A percentile compares a stretch with the other conserved stretches of the same genome.
Evolutionary conservation across 2,888 invertebrate species (phyloP).

Genomic region (Scaptomyza caliginosa): DNA sequence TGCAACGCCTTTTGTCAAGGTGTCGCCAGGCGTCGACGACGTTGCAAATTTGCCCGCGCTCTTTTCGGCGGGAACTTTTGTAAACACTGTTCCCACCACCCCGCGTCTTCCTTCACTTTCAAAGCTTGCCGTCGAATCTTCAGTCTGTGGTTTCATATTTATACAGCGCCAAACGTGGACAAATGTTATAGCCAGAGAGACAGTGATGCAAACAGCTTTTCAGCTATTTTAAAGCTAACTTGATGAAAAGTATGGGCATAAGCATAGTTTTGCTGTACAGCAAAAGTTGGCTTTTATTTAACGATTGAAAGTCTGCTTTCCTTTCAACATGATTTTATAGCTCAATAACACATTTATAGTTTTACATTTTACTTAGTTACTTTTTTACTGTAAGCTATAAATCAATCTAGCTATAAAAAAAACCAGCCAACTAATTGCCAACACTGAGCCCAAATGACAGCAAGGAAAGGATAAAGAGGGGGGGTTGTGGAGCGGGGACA

Average conservation of each 20-base stretch:
- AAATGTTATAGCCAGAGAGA: slow-evolving; percentile 21
- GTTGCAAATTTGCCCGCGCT: slow-evolving; percentile 69
- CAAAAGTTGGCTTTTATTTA: too few species aligned
- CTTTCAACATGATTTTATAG: neutral
- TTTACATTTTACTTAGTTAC: too few species aligned
- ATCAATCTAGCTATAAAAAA: neutral
- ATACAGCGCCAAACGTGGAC: slow-evolving; percentile 58
- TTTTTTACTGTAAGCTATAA: neutral
- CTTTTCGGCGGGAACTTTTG: slow-evolving; percentile 67
- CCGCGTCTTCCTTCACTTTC: neutral
- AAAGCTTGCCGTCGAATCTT: neutral
- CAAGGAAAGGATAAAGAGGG: too few species aligned
- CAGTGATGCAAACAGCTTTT: neutral
- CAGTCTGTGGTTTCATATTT: slow-evolving; percentile 49
- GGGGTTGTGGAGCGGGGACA: too few species aligned
- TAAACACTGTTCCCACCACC: slow-evolving; percentile 43
- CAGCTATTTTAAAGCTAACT: neutral
- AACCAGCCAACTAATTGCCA: neutral
- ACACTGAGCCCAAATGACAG: neutral
- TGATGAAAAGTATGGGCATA: neutral
- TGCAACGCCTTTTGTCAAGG: slow-evolving; percentile 68
- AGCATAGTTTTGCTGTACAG: too few species aligned
- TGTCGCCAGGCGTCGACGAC: slow-evolving; percentile 58
- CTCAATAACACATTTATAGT: neutral
- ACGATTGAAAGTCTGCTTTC: too few species aligned